Base-by-base conservation (phyloP, 1,140 invertebrate genomes). In the Manduca sexta region DNA sequence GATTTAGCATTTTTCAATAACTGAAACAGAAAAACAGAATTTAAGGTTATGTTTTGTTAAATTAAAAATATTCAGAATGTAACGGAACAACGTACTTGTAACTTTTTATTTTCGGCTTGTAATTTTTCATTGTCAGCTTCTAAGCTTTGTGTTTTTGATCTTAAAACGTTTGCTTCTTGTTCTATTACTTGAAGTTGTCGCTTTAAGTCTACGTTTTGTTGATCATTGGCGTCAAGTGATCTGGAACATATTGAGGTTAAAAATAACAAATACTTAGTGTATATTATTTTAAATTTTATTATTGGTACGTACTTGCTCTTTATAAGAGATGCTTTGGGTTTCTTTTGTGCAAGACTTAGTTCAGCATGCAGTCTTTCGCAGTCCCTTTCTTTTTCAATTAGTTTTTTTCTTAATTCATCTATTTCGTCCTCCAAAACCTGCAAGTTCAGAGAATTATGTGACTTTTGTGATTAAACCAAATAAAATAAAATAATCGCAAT, bases 381-480 rank as follows among this genome's bases (percentile, higher is more conserved):
- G 60, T 94, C 92, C 65, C 93, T 87, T 74, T 96, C 94, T 71
- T 95, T 95, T 81, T 95, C 94, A 45, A 93, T 91, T 2, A 96
- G 67, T 73, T 93, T 93, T 65, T 92, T 92, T 52, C 92, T 87
- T 12, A 95, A 74, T 59, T 93, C 90, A 34, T 87, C 87, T 34
- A 92, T 88, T 87, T 95, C 93, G 53, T 90, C 91, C 81, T 93
- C 93, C 46, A 84, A 59, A 7, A 84, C 81, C 81, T 84, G 17
- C 31, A 57, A 56, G 40, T n/a, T n/a, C 30, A 35, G 6, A 42
- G 13, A n/a, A 11, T 35, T 35, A 35, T 26, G 7, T n/a, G n/a
- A n/a, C n/a, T n/a, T n/a, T n/a, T n/a, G n/a, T n/a, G n/a, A n/a
- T n/a, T n/a, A n/a, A n/a, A n/a, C n/a, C n/a, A n/a, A n/a, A n/a